Evolutionary conservation across 2,797 vertebrate species (phyloP).

Genomic region (Dipus sagitta): DNA sequence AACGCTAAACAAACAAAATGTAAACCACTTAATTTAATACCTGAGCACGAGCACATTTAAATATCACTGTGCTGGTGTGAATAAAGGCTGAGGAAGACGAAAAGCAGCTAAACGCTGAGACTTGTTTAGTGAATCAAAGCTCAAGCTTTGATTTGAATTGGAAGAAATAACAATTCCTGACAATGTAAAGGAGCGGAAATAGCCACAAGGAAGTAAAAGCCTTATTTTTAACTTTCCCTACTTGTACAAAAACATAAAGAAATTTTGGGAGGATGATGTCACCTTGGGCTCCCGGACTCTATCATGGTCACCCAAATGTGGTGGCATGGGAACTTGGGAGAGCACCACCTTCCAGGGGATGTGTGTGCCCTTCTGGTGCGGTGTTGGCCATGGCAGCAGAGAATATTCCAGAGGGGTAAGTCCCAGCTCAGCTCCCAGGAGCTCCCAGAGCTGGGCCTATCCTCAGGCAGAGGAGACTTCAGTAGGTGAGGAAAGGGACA

Average conservation of each 20-base stretch:
- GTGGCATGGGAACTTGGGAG: rapidly evolving
- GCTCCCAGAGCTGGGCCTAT: neutral
- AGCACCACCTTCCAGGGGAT: neutral
- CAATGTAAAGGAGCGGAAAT: neutral
- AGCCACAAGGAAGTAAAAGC: neutral
- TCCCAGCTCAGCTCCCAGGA: neutral
- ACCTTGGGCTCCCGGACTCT: neutral
- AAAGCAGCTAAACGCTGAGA: neutral
- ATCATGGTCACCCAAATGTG: rapidly evolving
- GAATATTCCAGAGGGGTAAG: neutral
- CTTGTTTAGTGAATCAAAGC: neutral
- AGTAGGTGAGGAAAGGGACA: rapidly evolving
- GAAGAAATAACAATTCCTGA: constrained; percentile 43
- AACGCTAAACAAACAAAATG: neutral
- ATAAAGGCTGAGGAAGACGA: neutral
- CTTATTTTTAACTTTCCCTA: neutral
- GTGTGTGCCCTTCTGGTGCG: neutral
- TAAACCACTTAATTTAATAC: neutral
- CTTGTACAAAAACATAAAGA: neutral
- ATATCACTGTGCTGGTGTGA: neutral
- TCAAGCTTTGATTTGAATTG: neutral
- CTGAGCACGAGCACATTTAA: neutral
- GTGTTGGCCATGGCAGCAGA: rapidly evolving
- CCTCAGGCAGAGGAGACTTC: neutral
- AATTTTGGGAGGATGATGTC: neutral